Evolutionary conservation across 2,113 vertebrate genomes (phyloP).

Genomic region (Nymphicus hollandicus): DNA sequence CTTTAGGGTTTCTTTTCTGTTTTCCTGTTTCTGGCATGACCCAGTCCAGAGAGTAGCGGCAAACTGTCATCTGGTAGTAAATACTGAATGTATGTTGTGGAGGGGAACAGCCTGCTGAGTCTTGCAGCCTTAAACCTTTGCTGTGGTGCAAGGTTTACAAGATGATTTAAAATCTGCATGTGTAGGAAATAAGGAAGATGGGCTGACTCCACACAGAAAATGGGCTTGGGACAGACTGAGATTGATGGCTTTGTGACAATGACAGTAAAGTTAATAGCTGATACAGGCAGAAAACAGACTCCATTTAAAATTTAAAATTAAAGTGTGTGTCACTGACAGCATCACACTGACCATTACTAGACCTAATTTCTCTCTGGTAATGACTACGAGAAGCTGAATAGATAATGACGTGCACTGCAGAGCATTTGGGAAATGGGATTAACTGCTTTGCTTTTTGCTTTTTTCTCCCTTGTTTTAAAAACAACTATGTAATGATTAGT

Average conservation of each 20-base stretch:
- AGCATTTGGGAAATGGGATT: conserved; percentile 52
- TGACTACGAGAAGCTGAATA: conserved; percentile 37
- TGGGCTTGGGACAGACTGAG: conserved; percentile 19
- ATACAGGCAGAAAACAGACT: conserved; percentile 33
- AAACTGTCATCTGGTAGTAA: not conserved
- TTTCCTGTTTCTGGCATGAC: not conserved
- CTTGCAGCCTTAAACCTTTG: conserved; percentile 17
- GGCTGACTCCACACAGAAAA: conserved; percentile 41
- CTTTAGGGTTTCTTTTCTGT: not conserved
- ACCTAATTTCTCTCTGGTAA: conserved; percentile 63
- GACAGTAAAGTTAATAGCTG: conserved; percentile 67
- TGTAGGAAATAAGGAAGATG: conserved; percentile 33
- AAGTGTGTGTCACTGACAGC: conserved; percentile 39
- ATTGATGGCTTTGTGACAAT: conserved; percentile 64
- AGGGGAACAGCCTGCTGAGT: not conserved
- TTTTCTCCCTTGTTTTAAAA: not conserved
- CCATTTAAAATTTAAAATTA: conserved; percentile 65
- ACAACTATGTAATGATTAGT: conserved; percentile 20
- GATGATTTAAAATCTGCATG: conserved; percentile 60
- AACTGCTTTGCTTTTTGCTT: not conserved
- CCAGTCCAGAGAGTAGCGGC: not conserved
- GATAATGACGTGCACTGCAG: conserved; percentile 39
- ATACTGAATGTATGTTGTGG: not conserved
- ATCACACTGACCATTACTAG: conserved; percentile 44
- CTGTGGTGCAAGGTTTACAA: conserved; percentile 47